Evolutionary conservation across 2,113 vertebrate species (phyloP).

Genomic region (Mormoops blainvillei): DNA sequence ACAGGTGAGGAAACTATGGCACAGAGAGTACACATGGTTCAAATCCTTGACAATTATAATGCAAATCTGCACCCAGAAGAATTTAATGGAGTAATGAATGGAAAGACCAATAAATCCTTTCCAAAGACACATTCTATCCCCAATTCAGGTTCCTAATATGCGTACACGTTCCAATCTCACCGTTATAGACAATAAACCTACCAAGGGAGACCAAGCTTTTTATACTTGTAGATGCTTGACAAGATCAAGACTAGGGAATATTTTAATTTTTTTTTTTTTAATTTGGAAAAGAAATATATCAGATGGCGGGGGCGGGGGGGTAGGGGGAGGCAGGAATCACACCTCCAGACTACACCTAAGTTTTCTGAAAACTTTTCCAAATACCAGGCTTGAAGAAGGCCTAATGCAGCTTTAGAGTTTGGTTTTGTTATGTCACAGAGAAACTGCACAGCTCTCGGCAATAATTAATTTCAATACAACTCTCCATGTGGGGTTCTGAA

Average conservation of each 20-base stretch:
- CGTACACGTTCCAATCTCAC: neutral
- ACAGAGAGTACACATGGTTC: neutral
- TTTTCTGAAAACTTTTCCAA: constrained; percentile 10
- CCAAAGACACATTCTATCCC: neutral
- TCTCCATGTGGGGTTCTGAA: neutral
- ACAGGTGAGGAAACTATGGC: neutral
- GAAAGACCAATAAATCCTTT: neutral
- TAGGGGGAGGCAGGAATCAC: neutral
- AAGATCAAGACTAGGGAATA: neutral
- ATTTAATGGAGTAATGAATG: neutral
- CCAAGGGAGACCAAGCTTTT: neutral
- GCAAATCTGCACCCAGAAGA: neutral
- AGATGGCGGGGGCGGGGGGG: neutral
- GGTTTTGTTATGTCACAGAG: neutral
- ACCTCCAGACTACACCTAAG: neutral
- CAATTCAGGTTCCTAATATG: neutral
- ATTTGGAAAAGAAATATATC: neutral
- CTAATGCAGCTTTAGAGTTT: neutral
- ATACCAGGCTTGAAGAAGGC: neutral
- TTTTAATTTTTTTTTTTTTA: neutral
- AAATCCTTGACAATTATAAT: neutral
- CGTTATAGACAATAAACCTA: neutral
- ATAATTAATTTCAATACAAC: neutral
- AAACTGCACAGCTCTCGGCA: neutral
- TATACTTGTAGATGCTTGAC: neutral